These are phyloP conservation scores for Eurosta solidaginis DNA, from an alignment of 1,140 invertebrate genomes.

Conservation along the genomic window DNA sequence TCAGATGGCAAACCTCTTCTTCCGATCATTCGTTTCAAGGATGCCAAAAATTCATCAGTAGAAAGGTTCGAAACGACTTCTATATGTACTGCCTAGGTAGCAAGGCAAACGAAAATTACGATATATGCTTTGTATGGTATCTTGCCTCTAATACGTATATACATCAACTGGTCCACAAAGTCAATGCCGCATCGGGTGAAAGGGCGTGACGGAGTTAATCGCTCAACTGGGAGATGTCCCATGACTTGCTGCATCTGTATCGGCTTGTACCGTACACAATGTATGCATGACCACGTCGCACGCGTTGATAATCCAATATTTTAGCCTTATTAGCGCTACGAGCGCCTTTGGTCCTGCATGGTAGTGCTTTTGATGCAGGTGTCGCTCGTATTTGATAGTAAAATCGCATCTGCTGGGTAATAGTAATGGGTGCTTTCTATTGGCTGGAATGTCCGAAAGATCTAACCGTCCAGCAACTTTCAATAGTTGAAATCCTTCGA, in stretches of 20 bases:
- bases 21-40: background rate
- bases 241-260: background rate
- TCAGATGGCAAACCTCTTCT: background rate
- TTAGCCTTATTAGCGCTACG: background rate
- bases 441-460: background rate
- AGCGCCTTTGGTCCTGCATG: background rate
- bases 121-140: conserved; percentile 4
- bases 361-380: background rate
- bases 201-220: background rate
- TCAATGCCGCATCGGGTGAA: conserved; percentile 6
- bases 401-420: background rate
- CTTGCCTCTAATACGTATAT: conserved; percentile 24
- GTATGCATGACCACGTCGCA: background rate
- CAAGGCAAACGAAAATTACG: conserved; percentile 37
- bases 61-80: background rate
- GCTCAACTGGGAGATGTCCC: background rate
- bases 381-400: background rate
- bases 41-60: too few relatives aligned
- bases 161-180: conserved; percentile 1
- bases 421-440: background rate
- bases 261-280: background rate
- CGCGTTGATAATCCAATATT: background rate
- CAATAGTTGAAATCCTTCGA: background rate
- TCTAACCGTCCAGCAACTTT: background rate
- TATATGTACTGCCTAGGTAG: background rate